Percentiles rank a stretch among this genome's conserved stretches.
phyloP scores from a whole-genome alignment of 2,888 invertebrate genomes.

The Sarcophaga subvicina region DNA sequence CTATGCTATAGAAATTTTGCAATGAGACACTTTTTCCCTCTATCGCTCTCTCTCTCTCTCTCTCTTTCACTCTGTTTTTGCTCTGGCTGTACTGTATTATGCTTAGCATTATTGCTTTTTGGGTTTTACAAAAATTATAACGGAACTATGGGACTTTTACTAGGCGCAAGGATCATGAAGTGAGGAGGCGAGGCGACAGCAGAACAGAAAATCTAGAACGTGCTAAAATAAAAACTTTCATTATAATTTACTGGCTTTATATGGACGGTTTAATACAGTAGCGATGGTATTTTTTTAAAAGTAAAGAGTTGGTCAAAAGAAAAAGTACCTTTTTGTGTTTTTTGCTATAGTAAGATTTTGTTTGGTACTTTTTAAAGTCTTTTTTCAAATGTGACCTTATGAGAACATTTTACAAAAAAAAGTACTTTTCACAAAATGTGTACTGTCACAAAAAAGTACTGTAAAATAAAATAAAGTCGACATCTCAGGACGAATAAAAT shows the following conservation, averaged over 20 bases:
- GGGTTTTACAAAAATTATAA: neutral
- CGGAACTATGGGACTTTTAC: neutral
- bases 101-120: no score
- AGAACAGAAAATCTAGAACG: slow-evolving; percentile 39
- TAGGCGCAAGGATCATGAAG: neutral
- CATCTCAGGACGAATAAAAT: no score
- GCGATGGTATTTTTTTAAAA: neutral
- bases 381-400: no score
- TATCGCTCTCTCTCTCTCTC: no score
- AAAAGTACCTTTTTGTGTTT: neutral
- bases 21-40: neutral
- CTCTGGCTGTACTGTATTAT: neutral
- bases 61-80: neutral
- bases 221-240: slow-evolving; percentile 14
- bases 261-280: neutral
- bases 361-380: no score
- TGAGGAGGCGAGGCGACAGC: no score
- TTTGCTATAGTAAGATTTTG: no score
- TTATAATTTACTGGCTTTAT: slow-evolving; percentile 52
- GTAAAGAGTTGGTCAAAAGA: neutral
- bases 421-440: no score
- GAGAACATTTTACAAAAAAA: no score
- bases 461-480: no score
- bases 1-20: slow-evolving; percentile 34
- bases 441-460: no score